Percentiles rank a stretch among this genome's conserved stretches.
These are phyloP conservation scores for Elaphurus davidianus DNA, from an alignment of 2,113 vertebrate species.

Conservation along the genomic window DNA sequence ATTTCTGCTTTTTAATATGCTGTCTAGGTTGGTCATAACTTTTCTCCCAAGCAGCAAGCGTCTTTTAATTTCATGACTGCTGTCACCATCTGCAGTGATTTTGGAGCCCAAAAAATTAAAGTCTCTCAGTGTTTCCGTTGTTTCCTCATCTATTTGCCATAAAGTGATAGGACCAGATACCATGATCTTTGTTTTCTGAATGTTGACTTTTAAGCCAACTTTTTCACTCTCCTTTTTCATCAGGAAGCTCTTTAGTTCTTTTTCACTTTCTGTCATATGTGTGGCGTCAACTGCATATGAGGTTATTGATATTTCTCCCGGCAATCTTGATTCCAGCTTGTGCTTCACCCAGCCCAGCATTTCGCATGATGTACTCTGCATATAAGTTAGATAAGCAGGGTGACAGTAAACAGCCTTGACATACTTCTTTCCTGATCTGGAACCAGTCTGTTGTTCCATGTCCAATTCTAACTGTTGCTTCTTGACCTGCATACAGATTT, in stretches of 20 bases:
- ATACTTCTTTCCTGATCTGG: not conserved
- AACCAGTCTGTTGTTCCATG: not conserved
- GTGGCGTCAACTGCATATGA: not conserved
- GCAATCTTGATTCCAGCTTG: not conserved
- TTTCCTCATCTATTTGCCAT: not conserved
- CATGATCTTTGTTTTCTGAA: not conserved
- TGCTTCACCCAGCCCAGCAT: not conserved
- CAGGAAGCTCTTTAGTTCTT: not conserved
- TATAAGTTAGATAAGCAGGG: not conserved
- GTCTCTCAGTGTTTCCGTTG: not conserved
- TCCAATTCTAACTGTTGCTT: not conserved
- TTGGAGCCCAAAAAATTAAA: fast-evolving
- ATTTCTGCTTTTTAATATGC: not conserved
- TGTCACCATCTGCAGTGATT: not conserved
- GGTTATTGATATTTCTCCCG: fast-evolving
- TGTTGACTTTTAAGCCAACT: not conserved
- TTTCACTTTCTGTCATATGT: not conserved
- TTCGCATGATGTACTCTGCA: not conserved
- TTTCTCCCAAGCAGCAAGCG: not conserved
- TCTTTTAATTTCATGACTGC: not conserved
- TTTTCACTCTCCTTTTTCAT: not conserved
- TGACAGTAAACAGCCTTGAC: not conserved
- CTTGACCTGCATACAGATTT: not conserved
- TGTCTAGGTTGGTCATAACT: not conserved
- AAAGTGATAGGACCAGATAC: not conserved